Percentiles rank a stretch among this genome's conserved stretches.
phyloP scores from a whole-genome alignment of 2,888 invertebrate species.

The Ypsolopha scabrella region DNA sequence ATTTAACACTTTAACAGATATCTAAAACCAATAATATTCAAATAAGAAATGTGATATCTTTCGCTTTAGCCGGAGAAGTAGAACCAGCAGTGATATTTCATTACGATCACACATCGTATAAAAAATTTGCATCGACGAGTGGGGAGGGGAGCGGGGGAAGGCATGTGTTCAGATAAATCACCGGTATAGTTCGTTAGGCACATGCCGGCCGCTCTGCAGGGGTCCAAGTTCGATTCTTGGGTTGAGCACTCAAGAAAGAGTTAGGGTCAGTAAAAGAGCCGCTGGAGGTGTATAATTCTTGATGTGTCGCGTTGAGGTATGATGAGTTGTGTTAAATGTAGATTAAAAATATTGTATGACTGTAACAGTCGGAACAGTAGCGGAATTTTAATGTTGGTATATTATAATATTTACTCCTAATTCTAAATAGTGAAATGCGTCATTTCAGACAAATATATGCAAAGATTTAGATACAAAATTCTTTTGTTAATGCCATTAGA shows the following conservation, averaged over 20 bases:
- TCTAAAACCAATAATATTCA: neutral
- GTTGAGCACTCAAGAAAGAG: conserved; percentile 48
- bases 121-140: conserved; percentile 51
- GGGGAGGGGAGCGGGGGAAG: conserved; percentile 36
- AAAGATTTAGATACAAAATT: conserved; percentile 25
- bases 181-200: conserved; percentile 61
- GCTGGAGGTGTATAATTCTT: conserved; percentile 47
- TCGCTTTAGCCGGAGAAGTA: neutral
- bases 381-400: neutral
- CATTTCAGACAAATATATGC: conserved; percentile 19
- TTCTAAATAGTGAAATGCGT: conserved; percentile 11
- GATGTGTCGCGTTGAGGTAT: conserved; percentile 44
- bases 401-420: neutral
- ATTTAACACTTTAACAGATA: too few relatives aligned
- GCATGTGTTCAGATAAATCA: conserved; percentile 47
- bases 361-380: neutral
- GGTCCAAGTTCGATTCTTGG: conserved; percentile 55
- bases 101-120: conserved; percentile 54
- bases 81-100: conserved; percentile 32
- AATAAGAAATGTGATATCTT: neutral
- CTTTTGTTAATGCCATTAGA: conserved; percentile 29
- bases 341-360: neutral
- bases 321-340: conserved; percentile 38
- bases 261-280: conserved; percentile 7
- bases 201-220: conserved; percentile 50